Evolutionary conservation across 2,113 vertebrate genomes (phyloP).

Genomic region (Tricholaema leucomelas): DNA sequence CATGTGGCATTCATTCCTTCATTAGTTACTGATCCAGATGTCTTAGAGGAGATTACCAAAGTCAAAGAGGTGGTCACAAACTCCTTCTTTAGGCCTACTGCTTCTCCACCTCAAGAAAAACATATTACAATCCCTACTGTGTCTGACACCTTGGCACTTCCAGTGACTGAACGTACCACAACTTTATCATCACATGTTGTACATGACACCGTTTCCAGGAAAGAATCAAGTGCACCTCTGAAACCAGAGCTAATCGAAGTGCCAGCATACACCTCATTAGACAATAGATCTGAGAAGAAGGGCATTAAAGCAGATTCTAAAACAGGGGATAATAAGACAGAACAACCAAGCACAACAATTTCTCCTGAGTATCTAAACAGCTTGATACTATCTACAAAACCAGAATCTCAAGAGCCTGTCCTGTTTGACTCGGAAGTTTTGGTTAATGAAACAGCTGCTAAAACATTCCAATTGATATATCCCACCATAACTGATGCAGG

Average conservation of each 20-base stretch:
- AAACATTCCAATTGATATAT: not conserved
- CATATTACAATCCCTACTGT: rapidly evolving
- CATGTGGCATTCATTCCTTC: not conserved
- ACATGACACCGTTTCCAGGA: not conserved
- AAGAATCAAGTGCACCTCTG: not conserved
- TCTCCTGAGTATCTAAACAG: not conserved
- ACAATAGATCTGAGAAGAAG: not conserved
- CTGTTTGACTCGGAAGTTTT: not conserved
- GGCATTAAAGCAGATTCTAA: not conserved
- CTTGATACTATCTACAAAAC: not conserved
- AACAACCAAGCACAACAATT: not conserved
- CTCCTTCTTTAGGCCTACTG: not conserved
- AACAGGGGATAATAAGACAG: not conserved
- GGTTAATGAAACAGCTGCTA: not conserved
- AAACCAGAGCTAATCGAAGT: not conserved
- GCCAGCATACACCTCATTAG: not conserved
- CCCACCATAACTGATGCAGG: not conserved
- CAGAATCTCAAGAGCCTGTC: not conserved
- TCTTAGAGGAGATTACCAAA: not conserved
- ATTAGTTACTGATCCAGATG: not conserved
- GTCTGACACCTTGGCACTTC: not conserved
- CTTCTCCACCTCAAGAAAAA: not conserved
- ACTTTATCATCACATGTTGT: not conserved
- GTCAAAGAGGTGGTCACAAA: not conserved
- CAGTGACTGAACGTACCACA: not conserved